Conservation (phyloP, 1,140 invertebrate genomes). For the Hetaerina americana region DNA sequence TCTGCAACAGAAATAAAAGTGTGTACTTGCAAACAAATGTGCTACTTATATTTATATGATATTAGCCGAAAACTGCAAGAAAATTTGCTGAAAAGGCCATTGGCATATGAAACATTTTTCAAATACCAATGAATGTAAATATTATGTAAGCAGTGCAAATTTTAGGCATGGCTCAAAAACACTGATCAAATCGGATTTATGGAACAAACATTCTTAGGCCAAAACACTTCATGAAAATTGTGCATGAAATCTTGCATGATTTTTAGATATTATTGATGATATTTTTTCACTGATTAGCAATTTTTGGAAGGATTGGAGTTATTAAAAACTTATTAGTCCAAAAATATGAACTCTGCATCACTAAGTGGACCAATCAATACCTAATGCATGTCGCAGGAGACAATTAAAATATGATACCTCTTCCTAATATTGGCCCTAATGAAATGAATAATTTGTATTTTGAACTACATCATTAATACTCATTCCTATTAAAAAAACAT, state of each 20-base stretch:
- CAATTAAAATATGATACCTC: too few relatives aligned
- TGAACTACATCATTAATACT: too few relatives aligned
- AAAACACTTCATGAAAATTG: neutral
- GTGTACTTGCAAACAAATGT: neutral
- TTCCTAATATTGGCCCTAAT: too few relatives aligned
- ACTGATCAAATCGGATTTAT: neutral
- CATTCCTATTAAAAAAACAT: neutral
- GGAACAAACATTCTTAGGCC: neutral
- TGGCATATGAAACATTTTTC: neutral
- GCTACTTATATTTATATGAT: neutral
- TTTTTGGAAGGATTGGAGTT: too few relatives aligned
- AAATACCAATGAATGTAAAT: neutral
- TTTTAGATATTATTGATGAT: too few relatives aligned
- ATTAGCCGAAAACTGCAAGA: neutral
- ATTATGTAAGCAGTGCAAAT: conserved; percentile 6
- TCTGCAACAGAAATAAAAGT: neutral
- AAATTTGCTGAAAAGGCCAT: neutral
- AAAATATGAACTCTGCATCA: too few relatives aligned
- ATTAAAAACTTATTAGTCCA: too few relatives aligned
- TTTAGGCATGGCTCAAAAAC: neutral
- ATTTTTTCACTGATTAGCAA: neutral
- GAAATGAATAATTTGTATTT: too few relatives aligned
- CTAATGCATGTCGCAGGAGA: too few relatives aligned
- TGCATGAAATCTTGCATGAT: neutral
- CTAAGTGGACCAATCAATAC: too few relatives aligned